Evolutionary conservation across 2,113 vertebrate species (phyloP).

Genomic region (Lampris incognitus): DNA sequence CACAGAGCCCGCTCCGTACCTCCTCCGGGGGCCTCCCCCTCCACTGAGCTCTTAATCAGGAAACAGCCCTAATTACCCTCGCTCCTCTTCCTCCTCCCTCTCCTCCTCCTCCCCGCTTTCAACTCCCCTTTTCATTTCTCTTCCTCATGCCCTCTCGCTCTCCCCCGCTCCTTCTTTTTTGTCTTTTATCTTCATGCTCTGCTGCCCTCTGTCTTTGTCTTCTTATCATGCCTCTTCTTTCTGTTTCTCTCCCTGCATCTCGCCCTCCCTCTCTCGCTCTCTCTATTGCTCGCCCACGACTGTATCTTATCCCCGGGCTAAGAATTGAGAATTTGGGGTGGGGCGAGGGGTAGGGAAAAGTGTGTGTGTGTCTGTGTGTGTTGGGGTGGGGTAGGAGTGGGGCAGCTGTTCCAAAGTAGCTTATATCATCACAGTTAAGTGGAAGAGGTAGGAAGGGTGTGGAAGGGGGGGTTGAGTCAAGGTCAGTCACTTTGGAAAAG

Average conservation of each 20-base stretch:
- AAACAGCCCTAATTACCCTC: conserved; percentile 81
- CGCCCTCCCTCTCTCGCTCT: conserved; percentile 40
- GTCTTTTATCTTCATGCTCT: conserved; percentile 32
- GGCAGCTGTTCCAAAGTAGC: conserved; percentile 48
- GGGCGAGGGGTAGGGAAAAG: not conserved
- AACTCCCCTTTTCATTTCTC: conserved; percentile 40
- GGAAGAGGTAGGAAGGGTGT: conserved; percentile 22
- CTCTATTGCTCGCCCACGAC: conserved; percentile 41
- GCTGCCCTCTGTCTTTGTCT: conserved; percentile 65
- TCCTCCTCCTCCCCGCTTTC: conserved; percentile 8
- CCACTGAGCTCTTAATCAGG: conserved; percentile 83
- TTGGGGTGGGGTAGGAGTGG: conserved; percentile 26
- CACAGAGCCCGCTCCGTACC: conserved; percentile 64
- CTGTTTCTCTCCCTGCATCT: conserved; percentile 7
- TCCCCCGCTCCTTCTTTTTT: conserved; percentile 33
- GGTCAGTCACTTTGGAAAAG: not conserved
- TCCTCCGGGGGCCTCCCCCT: conserved; percentile 76
- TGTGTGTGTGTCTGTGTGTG: not conserved
- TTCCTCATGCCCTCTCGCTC: conserved; percentile 29
- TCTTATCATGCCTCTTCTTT: conserved; percentile 62
- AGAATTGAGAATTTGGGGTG: conserved; percentile 26
- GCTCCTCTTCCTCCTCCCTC: conserved; percentile 38
- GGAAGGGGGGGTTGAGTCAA: conserved; percentile 43
- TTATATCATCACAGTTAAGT: conserved; percentile 63
- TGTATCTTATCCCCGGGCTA: conserved; percentile 42